Evolutionary conservation across 1,140 invertebrate species (phyloP), one percentile per base, ranked within the genome.

Genomic region (Papilio dardanus): DNA sequence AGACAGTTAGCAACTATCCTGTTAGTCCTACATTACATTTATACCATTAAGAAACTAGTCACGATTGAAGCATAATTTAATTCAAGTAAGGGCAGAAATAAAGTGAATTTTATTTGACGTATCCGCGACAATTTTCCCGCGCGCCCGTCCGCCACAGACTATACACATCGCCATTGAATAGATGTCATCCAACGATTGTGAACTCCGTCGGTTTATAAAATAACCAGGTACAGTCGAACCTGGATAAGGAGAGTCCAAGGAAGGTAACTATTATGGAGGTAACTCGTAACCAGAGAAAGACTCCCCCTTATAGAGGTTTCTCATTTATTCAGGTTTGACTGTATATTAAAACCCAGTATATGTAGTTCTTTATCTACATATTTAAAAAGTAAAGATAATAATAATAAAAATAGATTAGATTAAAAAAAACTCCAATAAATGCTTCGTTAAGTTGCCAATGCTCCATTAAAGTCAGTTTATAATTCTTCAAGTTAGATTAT

Each of bases 51-150:
- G 3, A 46, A 46, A 28, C 54, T 30, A 14, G 24, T 58, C 54
- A 58, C 54, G 54, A 4, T 3, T 58, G 12, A 58, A 58, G 54
- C 10, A 58, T 58, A 28, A 58, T 58, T 58, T 58, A 58, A 58
- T 58, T 58, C 21, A 58, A 28, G 24, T 14, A 58, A 28, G 54
- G 21, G 54, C 54, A 58, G 54, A 58, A 58, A 58, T 58, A 58
- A 58, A 58, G 10, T 58, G 24, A 58, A 58, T 28, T 58, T 58
- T 28, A 58, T 58, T 58, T 58, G 54, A 58, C 54, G 21, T 58
- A 58, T 58, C 40, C 24, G 33, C 67, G 67, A 71, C 68, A 50
- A 16, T 73, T 73, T 73, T 73, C 71, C 71, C 71, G 71, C 46
- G 71, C 71, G 42, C 2, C 10, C 28, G n/a, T 19, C 24, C 71